Conservation (phyloP, 2,888 invertebrate species). For the Synanthedon vespiformis region DNA sequence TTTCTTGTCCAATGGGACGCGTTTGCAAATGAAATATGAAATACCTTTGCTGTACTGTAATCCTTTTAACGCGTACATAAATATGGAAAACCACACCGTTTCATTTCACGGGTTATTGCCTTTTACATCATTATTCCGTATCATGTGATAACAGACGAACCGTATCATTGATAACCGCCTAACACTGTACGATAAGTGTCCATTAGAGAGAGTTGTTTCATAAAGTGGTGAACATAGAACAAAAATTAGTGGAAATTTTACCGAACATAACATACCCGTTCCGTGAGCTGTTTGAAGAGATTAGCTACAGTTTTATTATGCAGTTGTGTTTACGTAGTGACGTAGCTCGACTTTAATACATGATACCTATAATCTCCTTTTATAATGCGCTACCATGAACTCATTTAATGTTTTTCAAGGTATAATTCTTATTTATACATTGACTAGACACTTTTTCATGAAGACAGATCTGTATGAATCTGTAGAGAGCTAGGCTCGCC, state of each 20-base stretch:
- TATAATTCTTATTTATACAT: too few relatives aligned
- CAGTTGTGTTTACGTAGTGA: conserved; percentile 1
- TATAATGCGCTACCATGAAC: background rate
- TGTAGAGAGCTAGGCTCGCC: too few relatives aligned
- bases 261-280: background rate
- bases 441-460: too few relatives aligned
- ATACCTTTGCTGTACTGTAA: too few relatives aligned
- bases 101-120: conserved; percentile 15
- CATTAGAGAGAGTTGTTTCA: conserved; percentile 3
- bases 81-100: background rate
- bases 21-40: too few relatives aligned
- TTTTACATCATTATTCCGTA: conserved; percentile 15
- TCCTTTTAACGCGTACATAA: too few relatives aligned
- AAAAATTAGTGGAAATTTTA: background rate
- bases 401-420: too few relatives aligned
- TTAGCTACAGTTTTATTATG: conserved; percentile 5
- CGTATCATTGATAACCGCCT: conserved; percentile 6
- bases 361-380: background rate
- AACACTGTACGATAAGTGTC: conserved; percentile 8
- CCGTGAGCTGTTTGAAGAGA: conserved; percentile 6
- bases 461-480: too few relatives aligned
- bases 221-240: conserved; percentile 1
- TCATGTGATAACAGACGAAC: conserved; percentile 4
- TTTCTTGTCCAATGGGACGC: too few relatives aligned
- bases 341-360: conserved; percentile 1